A percentile compares a stretch with the other conserved stretches of the same genome.
phyloP scores from a whole-genome alignment of 2,888 invertebrate species.

The Phytoseiulus persimilis region DNA sequence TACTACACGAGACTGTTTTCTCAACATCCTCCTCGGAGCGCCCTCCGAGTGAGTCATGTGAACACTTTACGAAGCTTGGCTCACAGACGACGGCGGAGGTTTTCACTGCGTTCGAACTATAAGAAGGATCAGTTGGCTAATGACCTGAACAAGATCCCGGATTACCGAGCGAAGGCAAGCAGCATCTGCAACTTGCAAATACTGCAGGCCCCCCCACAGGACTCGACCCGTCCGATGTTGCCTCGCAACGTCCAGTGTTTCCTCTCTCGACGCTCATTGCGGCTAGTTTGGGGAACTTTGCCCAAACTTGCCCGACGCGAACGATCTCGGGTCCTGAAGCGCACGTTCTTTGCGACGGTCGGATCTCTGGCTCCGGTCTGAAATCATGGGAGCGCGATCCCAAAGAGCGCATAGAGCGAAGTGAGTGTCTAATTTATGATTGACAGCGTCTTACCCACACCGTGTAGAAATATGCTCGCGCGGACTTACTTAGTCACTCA shows the following conservation, averaged over 20 bases:
- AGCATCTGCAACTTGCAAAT: neutral
- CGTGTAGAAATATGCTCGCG: neutral
- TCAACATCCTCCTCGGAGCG: neutral
- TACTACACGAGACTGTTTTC: neutral
- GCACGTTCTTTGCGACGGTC: too few species aligned
- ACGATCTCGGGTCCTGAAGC: too few species aligned
- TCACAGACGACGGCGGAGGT: neutral
- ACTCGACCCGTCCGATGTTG: neutral
- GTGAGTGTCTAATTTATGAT: neutral
- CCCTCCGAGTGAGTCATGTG: neutral
- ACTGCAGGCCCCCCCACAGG: neutral
- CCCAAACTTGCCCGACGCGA: too few species aligned
- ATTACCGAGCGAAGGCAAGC: neutral
- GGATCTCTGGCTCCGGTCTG: neutral
- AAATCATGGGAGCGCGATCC: neutral
- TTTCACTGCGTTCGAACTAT: neutral
- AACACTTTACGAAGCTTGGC: neutral
- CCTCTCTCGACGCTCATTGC: neutral
- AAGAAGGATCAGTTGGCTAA: slow-evolving; percentile 35
- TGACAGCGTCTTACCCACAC: neutral
- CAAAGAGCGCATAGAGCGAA: neutral
- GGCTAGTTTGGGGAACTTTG: too few species aligned
- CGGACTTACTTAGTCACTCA: neutral
- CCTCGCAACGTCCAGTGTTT: neutral
- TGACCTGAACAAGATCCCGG: slow-evolving; percentile 37